Evolutionary conservation across 1,140 invertebrate genomes (phyloP), one percentile per base, ranked within the genome.

Genomic region (Armadillidium nasatum): DNA sequence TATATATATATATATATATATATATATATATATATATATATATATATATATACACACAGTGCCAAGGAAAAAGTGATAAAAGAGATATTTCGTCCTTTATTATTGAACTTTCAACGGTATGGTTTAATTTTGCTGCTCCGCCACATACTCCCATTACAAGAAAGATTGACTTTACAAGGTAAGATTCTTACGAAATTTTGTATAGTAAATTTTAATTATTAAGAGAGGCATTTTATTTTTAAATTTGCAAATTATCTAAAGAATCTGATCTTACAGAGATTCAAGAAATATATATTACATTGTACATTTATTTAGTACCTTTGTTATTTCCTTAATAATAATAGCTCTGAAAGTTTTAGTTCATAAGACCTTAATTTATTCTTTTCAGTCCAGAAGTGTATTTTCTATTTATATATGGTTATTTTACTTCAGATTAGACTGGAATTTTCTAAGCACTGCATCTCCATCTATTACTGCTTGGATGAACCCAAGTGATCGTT

Each of bases 71-170:
- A 43, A 75, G 77, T 50, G 68, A 76, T 71, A 78, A 81, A 23
- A 74, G 81, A 71, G 70, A 87, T 83, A 85, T 85, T 7, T 85
- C 86, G 4, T 85, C 84, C 78, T 85, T 85, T 46, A 82, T 85
- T 0, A 92, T 97, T 66, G 92, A 97, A 83, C 85, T 98, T 7
- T 92, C 93, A 83, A 91, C 92, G 0, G 92, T 96, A 11, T 98
- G 96, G 96, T 95, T 98, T 81, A 97, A 97, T 84, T 98, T 98
- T 87, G 96, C 96, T 21, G 95, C 96, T 0, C 96, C 96, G 1
- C 95, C 95, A 0, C 89, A 94, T 79, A 94, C 94, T 15, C 94
- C 95, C 0, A 96, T 96, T 46, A 97, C 95, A 0, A 89, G 93
- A 71, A 97, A 97, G 87, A 95, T 97, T 76, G 95, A 98, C 84